Evolutionary conservation across 2,113 vertebrate species (phyloP).

Genomic region (Ailuropoda melanoleuca): DNA sequence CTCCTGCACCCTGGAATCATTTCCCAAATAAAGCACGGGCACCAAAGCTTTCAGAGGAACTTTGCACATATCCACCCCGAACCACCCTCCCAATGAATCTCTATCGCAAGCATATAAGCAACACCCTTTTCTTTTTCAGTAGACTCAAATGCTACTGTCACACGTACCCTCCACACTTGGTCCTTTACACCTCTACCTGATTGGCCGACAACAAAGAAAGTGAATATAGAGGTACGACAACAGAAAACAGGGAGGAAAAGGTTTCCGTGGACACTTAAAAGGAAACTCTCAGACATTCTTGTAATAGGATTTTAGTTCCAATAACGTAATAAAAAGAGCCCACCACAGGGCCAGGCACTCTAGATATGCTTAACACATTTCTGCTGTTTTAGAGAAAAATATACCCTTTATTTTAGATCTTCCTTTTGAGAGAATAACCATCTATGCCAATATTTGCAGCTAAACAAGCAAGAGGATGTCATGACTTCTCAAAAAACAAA

Average conservation of each 20-base stretch:
- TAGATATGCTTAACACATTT: not conserved
- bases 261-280: not conserved
- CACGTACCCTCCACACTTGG: slow-evolving; percentile 12
- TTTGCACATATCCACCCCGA: not conserved
- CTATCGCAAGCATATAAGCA: not conserved
- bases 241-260: not conserved
- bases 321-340: not conserved
- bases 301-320: not conserved
- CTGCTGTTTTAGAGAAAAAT: slow-evolving; percentile 38
- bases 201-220: slow-evolving; percentile 33
- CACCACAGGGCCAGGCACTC: not conserved
- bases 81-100: not conserved
- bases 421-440: not conserved
- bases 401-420: not conserved
- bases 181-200: slow-evolving; percentile 37
- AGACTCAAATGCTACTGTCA: slow-evolving; percentile 22
- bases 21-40: slow-evolving; percentile 5
- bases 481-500: slow-evolving; percentile 41
- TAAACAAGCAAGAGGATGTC: slow-evolving; percentile 39
- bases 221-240: not conserved
- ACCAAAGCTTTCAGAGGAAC: not conserved
- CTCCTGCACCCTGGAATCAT: not conserved
- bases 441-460: not conserved
- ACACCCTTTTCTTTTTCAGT: not conserved
- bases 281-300: not conserved